A percentile compares a stretch with the other conserved stretches of the same genome.
Evolutionary conservation across 2,797 vertebrate genomes (phyloP).

Genomic region (Pantherophis alleghaniensis): DNA sequence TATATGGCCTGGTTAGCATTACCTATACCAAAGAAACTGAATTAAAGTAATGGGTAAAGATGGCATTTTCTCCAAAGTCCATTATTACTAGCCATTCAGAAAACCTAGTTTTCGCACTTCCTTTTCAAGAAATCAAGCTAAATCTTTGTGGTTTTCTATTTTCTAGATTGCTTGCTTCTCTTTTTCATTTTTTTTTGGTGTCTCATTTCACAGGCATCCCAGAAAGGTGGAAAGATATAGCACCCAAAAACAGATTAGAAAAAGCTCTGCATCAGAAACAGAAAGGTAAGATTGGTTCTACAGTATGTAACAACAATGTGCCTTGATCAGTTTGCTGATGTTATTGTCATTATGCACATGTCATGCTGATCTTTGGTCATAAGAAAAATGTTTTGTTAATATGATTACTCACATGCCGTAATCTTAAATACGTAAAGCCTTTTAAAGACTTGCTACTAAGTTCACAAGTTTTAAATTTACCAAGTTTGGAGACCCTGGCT

Average conservation of each 20-base stretch:
- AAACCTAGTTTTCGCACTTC: constrained; percentile 44
- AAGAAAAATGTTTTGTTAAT: background rate
- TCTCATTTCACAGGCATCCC: constrained; percentile 83
- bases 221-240: constrained; percentile 88
- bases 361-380: background rate
- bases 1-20: background rate
- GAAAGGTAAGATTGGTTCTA: constrained; percentile 83
- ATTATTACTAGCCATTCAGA: constrained; percentile 36
- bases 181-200: constrained; percentile 70
- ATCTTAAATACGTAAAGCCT: fast-evolving
- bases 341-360: background rate
- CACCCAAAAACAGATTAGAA: constrained; percentile 86
- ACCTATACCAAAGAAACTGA: background rate
- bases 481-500: background rate
- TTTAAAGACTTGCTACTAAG: background rate
- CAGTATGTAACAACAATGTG: constrained; percentile 21
- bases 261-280: constrained; percentile 79
- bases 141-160: constrained; percentile 45
- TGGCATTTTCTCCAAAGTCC: constrained; percentile 19
- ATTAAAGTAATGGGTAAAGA: background rate
- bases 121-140: constrained; percentile 47
- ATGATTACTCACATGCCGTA: background rate
- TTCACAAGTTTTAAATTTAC: background rate
- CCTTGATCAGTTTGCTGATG: background rate
- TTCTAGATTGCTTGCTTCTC: constrained; percentile 67